phyloP scores from a whole-genome alignment of 1,140 invertebrate genomes.

The Onthophagus taurus region DNA sequence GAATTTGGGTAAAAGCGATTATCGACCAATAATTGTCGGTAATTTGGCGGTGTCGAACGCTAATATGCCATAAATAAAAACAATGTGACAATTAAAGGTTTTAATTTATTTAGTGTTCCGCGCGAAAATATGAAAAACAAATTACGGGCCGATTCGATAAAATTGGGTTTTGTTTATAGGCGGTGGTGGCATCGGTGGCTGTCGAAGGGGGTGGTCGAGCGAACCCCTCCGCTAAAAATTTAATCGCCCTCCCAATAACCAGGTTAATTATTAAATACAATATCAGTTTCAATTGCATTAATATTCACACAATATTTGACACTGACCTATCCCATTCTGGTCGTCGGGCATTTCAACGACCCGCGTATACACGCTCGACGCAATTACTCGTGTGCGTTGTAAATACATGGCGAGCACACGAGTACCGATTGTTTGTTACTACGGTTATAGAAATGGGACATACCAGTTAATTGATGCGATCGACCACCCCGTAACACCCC shows the following conservation, averaged over 20 bases:
- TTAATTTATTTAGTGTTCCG: constrained; percentile 7
- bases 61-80: background rate
- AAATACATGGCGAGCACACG: no score
- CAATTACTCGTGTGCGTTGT: constrained; percentile 5
- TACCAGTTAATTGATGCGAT: no score
- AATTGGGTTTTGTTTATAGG: background rate
- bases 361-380: background rate
- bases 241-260: constrained; percentile 22
- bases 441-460: no score
- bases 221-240: constrained; percentile 28
- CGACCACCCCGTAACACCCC: no score
- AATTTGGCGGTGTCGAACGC: background rate
- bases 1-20: no score
- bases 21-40: no score
- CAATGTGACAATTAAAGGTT: constrained; percentile 5
- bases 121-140: constrained; percentile 12
- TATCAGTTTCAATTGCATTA: constrained; percentile 35
- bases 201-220: no score
- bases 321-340: constrained; percentile 28
- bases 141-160: background rate
- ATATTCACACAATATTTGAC: constrained; percentile 35
- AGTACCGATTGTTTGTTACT: no score
- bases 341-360: background rate
- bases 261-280: constrained; percentile 32
- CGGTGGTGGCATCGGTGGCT: no score